phyloP scores from a whole-genome alignment of 2,113 vertebrate genomes.

The Bettongia penicillata region DNA sequence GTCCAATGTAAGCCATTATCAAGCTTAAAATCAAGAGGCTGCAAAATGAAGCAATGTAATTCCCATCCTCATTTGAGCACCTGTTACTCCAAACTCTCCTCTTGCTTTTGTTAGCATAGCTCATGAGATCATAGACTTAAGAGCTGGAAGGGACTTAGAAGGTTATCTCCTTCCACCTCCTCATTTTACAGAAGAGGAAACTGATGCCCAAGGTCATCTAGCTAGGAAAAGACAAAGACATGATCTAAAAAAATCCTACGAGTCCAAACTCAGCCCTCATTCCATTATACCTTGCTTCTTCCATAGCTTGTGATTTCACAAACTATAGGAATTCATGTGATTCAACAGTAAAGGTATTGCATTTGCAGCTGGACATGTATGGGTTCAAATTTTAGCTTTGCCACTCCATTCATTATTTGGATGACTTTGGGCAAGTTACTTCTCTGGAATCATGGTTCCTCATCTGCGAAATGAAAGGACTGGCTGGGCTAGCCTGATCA shows the following conservation, averaged over 20 bases:
- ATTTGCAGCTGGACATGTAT: too few species aligned
- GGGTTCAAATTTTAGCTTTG: conserved; percentile 27
- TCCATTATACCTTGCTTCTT: neutral
- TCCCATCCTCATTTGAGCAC: neutral
- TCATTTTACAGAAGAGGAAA: too few species aligned
- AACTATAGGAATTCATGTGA: too few species aligned
- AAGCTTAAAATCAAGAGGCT: neutral
- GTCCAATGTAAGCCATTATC: neutral
- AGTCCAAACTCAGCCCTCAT: neutral
- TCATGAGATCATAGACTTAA: neutral
- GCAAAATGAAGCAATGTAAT: neutral
- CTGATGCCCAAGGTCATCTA: neutral
- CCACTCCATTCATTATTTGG: neutral
- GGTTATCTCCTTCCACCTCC: neutral
- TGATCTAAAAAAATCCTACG: neutral
- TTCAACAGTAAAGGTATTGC: too few species aligned
- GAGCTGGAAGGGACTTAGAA: neutral
- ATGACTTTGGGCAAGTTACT: neutral
- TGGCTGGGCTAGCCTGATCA: too few species aligned
- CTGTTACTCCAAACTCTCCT: neutral
- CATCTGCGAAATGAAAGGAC: neutral
- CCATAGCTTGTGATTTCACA: too few species aligned
- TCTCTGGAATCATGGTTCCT: neutral
- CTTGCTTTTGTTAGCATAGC: neutral
- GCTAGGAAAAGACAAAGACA: neutral